Evolutionary conservation across 2,797 vertebrate species (phyloP), one percentile per base, ranked within the genome.

Genomic region (Lagocephalus sceleratus): DNA sequence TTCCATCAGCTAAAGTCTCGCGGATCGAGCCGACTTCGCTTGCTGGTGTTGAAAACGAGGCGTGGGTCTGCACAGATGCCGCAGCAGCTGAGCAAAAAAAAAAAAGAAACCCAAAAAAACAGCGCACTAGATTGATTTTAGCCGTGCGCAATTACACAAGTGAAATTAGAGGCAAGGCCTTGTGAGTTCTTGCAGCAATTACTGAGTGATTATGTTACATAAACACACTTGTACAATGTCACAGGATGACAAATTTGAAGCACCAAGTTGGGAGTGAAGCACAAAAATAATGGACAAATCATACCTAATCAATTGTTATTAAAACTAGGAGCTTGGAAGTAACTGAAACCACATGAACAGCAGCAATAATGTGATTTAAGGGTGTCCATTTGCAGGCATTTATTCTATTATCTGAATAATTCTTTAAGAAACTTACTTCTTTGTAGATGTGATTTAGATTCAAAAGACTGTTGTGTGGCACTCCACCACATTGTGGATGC

Each of bases 131-230:
- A 62, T 57, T 65, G 14, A 69, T 65, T 60, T 68, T 43, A 57
- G 61, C 46, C 64, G 66, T 57, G 51, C 43, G 21, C 41, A 62
- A 47, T 68, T 66, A 67, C 52, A 65, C 54, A 57, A 63, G 29
- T 41, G 25, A 59, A 75, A 73, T 44, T 49, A 45, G 17, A 68
- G 63, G 48, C 46, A 40, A 61, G 52, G 47, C 60, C 57, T 56
- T 54, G 21, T 0, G 11, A 47, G 40, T 64, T 72, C 39, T 42
- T 19, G 40, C 0, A 57, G 48, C 49, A 56, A 52, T 70, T 49
- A 66, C 45, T 47, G 47, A 57, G 46, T 43, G 60, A 77, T 73
- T 66, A 56, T 20, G 20, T 57, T 69, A 66, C 57, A 63, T 15
- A 73, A 62, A 72, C 53, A 74, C 20, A 44, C 54, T 58, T n/a